Evolutionary conservation across 2,797 vertebrate species (phyloP).

Genomic region (Hephaestus fuliginosus): DNA sequence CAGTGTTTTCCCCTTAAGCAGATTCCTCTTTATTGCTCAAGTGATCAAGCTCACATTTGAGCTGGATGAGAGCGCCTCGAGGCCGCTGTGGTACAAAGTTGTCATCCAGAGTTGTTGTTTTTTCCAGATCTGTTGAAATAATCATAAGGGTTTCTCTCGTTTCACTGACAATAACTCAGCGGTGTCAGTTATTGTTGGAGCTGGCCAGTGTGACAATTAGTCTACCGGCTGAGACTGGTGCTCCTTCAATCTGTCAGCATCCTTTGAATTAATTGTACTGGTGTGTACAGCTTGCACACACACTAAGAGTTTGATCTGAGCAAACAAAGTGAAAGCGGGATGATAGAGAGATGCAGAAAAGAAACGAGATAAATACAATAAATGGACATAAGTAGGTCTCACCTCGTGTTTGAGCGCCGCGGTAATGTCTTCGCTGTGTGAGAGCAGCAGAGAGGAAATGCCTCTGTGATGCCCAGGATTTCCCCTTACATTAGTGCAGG

Average conservation of each 20-base stretch:
- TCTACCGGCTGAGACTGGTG: slow-evolving; percentile 43
- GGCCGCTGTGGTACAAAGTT: slow-evolving; percentile 31
- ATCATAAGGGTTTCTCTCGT: slow-evolving; percentile 28
- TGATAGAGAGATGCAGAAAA: background rate
- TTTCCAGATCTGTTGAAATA: slow-evolving; percentile 54
- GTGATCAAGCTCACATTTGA: slow-evolving; percentile 6
- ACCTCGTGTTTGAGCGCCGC: slow-evolving; percentile 31
- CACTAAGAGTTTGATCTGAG: background rate
- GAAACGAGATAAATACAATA: background rate
- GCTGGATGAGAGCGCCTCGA: slow-evolving; percentile 20
- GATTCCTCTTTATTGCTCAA: slow-evolving; percentile 27
- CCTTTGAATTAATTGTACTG: slow-evolving; percentile 2
- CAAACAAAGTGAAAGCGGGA: background rate
- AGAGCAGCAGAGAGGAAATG: slow-evolving; percentile 81
- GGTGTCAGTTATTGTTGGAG: slow-evolving; percentile 57
- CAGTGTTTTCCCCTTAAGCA: background rate
- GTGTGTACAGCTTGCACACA: background rate
- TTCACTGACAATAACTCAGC: slow-evolving; percentile 49
- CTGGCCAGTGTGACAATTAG: slow-evolving; percentile 30
- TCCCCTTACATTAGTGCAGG: slow-evolving; percentile 81
- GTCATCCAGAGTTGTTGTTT: slow-evolving; percentile 53
- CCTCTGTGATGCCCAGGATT: slow-evolving; percentile 84
- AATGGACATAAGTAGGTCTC: slow-evolving; percentile 18
- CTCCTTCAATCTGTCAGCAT: slow-evolving; percentile 26
- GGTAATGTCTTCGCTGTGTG: slow-evolving; percentile 61